phyloP scores from a whole-genome alignment of 2,113 vertebrate genomes.

The Indri indri region DNA sequence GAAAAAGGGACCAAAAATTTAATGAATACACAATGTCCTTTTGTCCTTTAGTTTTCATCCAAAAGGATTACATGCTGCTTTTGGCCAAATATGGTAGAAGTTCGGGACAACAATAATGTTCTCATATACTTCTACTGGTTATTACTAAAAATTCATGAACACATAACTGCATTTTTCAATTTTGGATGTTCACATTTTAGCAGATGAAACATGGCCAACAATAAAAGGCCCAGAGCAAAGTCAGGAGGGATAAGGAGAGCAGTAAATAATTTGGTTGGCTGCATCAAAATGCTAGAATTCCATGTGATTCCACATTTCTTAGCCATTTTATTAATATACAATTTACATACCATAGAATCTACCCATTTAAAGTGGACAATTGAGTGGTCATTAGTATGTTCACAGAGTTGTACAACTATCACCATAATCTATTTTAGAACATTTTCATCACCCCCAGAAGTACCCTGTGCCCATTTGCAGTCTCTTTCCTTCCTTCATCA shows the following conservation, averaged over 20 bases:
- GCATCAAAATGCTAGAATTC: not conserved
- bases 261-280: not conserved
- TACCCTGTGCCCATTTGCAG: not conserved
- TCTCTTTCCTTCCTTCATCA: not conserved
- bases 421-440: not conserved
- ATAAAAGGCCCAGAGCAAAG: slow-evolving; percentile 10
- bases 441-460: not conserved
- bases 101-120: slow-evolving; percentile 1
- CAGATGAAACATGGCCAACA: not conserved
- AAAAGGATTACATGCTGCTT: not conserved
- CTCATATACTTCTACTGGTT: not conserved
- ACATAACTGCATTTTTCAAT: slow-evolving; percentile 47
- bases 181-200: not conserved
- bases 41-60: not conserved
- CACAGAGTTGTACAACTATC: not conserved
- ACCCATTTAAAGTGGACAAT: not conserved
- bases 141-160: not conserved
- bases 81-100: not conserved
- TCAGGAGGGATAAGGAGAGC: not conserved
- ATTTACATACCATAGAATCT: not conserved
- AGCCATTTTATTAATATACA: not conserved
- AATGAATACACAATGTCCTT: not conserved
- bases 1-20: not conserved
- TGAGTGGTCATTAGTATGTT: not conserved
- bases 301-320: not conserved